Conservation (phyloP, 2,797 vertebrate species). For the Enteromius anoplus region DNA sequence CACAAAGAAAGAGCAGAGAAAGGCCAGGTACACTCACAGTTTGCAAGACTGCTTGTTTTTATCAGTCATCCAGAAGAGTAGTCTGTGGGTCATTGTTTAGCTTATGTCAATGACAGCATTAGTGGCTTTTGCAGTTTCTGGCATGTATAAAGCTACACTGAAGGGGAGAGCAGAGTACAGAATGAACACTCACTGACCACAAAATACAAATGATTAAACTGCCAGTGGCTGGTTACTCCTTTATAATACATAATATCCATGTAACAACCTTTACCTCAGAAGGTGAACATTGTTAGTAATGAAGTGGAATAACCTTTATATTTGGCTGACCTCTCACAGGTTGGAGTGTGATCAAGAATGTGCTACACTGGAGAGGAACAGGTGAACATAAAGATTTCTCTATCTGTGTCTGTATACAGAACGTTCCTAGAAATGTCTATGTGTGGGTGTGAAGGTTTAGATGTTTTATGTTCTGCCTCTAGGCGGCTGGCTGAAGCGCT, state of each 20-base stretch:
- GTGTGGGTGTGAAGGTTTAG: not conserved
- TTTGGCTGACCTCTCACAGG: conserved; percentile 64
- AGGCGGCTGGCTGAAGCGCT: conserved; percentile 92
- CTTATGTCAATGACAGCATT: not conserved
- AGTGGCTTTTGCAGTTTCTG: not conserved
- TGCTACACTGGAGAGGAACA: conserved; percentile 91
- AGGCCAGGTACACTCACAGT: conserved; percentile 80
- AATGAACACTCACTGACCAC: not conserved
- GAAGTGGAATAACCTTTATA: not conserved
- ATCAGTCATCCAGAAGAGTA: not conserved
- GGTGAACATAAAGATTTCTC: conserved; percentile 67
- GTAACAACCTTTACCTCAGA: not conserved
- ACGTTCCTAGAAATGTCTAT: not conserved
- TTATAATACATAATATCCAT: not conserved
- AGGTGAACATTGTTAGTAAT: not conserved
- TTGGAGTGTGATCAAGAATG: conserved; percentile 96
- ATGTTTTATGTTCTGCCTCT: conserved; percentile 3
- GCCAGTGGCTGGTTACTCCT: not conserved
- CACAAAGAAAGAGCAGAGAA: conserved; percentile 93
- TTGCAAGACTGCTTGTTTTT: conserved; percentile 2
- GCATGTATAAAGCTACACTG: not conserved
- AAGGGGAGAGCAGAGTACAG: not conserved
- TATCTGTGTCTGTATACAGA: not conserved
- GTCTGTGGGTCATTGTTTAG: not conserved
- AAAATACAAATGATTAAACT: not conserved